A percentile compares a stretch with the other conserved stretches of the same genome.
phyloP scores from a whole-genome alignment of 1,140 invertebrate genomes.

The Meloidogyne exigua region DNA sequence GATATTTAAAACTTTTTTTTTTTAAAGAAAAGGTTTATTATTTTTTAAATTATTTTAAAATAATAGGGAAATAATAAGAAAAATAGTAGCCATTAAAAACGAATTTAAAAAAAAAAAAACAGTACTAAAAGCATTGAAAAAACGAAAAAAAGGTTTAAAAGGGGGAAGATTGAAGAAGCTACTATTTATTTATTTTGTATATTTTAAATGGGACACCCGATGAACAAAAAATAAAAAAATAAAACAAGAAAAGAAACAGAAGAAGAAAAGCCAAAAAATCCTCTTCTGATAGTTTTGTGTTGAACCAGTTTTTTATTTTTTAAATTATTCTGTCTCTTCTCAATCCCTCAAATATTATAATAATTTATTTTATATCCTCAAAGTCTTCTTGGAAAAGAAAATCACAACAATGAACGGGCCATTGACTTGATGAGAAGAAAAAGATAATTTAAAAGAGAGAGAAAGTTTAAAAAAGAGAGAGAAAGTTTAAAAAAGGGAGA shows the following conservation, averaged over 20 bases:
- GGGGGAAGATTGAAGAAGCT: no score
- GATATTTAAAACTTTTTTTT: no score
- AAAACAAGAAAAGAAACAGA: not conserved
- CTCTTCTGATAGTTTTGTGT: not conserved
- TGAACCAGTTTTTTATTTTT: not conserved
- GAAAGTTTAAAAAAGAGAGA: not conserved
- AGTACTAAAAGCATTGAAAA: no score
- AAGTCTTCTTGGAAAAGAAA: not conserved
- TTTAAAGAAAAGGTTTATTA: no score
- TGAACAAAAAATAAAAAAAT: not conserved
- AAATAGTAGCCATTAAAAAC: no score
- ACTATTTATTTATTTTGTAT: no score
- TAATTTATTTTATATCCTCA: not conserved
- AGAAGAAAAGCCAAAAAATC: not conserved
- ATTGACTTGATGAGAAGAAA: slow-evolving; percentile 2
- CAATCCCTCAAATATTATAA: not conserved
- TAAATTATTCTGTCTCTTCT: no score
- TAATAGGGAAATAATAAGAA: no score
- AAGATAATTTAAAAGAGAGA: not conserved
- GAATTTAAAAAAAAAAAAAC: no score
- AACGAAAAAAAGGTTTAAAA: no score
- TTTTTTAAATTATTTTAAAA: no score
- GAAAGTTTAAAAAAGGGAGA: not conserved
- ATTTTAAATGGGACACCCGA: not conserved
- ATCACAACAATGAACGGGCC: not conserved